Evolutionary conservation across 2,888 invertebrate genomes (phyloP).

Genomic region (Entomobrya multifasciata): DNA sequence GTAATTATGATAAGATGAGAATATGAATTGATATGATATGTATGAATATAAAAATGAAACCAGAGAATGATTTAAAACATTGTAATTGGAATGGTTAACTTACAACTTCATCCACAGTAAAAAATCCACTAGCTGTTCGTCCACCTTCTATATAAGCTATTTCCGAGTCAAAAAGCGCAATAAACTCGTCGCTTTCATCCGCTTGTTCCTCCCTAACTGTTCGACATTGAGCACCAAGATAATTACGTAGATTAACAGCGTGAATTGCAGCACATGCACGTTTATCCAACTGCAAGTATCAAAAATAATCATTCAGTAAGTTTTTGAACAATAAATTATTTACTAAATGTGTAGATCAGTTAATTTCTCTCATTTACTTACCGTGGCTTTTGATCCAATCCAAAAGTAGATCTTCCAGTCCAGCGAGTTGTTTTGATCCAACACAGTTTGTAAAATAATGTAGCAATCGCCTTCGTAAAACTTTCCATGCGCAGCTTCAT

Average conservation of each 20-base stretch:
- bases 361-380: no score
- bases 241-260: conserved; percentile 98
- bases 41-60: no score
- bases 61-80: no score
- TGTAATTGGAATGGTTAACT: no score
- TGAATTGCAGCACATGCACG: conserved; percentile 98
- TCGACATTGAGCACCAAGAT: conserved; percentile 95
- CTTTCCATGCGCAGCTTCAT: no score
- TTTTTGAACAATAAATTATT: no score
- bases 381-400: conserved; percentile 97
- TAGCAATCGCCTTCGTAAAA: no score
- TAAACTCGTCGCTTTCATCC: conserved; percentile 98
- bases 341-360: no score
- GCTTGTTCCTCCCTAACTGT: conserved; percentile 98
- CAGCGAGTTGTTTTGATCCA: conserved; percentile 89
- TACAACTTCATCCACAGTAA: conserved; percentile 95
- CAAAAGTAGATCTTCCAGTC: conserved; percentile 99
- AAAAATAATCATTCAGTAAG: no score
- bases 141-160: conserved; percentile 98
- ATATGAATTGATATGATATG: no score
- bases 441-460: conserved; percentile 92
- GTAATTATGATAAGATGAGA: no score
- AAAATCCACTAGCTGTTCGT: conserved; percentile 98
- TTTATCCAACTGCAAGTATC: conserved; percentile 93
- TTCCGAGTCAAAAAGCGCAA: conserved; percentile 93